Evolutionary conservation across 1,140 invertebrate species (phyloP).

Genomic region (Episyrphus balteatus): DNA sequence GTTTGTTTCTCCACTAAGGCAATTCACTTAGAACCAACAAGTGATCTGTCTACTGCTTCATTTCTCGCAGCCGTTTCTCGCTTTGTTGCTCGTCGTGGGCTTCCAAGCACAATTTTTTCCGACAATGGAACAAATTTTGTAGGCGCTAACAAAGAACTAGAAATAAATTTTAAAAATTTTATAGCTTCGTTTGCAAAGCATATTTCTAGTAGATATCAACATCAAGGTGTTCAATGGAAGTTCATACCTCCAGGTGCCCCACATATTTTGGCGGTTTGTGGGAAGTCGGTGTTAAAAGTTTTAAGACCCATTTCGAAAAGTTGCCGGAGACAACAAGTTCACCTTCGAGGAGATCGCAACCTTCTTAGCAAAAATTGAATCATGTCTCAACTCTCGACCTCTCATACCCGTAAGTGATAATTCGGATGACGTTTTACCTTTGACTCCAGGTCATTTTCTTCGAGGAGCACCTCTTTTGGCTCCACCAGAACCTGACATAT

Average conservation of each 20-base stretch:
- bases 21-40: constrained; percentile 23
- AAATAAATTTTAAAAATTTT: too few relatives aligned
- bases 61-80: constrained; percentile 31
- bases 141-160: constrained; percentile 4
- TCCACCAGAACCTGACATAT: too few relatives aligned
- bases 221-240: not conserved
- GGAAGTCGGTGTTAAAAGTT: too few relatives aligned
- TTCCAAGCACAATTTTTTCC: constrained; percentile 7
- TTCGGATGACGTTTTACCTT: too few relatives aligned
- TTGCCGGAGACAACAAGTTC: not conserved
- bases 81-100: constrained; percentile 23
- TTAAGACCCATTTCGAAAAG: not conserved
- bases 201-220: too few relatives aligned
- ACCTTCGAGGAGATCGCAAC: constrained; percentile 1
- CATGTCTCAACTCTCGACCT: too few relatives aligned
- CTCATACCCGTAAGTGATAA: too few relatives aligned
- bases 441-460: too few relatives aligned
- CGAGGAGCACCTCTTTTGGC: too few relatives aligned
- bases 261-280: not conserved
- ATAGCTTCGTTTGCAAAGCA: too few relatives aligned
- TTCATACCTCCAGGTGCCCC: constrained; percentile 1
- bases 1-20: constrained; percentile 28
- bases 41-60: constrained; percentile 20
- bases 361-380: too few relatives aligned
- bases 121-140: constrained; percentile 20